Percentiles rank a stretch among this genome's conserved stretches.
phyloP scores from a whole-genome alignment of 2,113 vertebrate species.

The Chloebia gouldiae region DNA sequence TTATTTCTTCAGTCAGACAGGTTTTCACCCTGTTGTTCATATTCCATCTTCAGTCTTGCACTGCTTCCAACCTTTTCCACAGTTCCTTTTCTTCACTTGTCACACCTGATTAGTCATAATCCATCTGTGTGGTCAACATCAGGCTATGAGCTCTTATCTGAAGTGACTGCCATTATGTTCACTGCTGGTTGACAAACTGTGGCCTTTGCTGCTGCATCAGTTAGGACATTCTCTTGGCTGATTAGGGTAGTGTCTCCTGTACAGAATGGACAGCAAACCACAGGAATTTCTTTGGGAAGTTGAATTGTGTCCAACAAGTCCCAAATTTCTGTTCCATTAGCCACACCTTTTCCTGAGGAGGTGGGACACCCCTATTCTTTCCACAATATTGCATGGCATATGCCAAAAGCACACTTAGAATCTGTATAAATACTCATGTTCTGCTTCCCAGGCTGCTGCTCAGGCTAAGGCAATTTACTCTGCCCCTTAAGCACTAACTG shows the following conservation, averaged over 20 bases:
- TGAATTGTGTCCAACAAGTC: neutral
- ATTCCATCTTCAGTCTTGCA: neutral
- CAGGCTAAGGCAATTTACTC: neutral
- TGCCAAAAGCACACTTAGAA: neutral
- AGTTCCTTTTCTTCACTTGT: neutral
- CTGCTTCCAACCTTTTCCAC: neutral
- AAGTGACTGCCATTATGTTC: neutral
- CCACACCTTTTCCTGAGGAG: neutral
- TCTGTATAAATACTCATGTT: neutral
- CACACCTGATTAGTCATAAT: neutral
- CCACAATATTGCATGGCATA: fast-evolving
- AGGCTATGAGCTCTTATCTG: neutral
- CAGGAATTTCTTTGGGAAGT: neutral
- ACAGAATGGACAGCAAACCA: neutral
- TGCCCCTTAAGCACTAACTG: neutral
- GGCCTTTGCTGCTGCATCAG: neutral
- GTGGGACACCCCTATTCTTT: fast-evolving
- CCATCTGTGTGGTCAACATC: neutral
- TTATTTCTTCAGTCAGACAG: neutral
- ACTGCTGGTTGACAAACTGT: fast-evolving
- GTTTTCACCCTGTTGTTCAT: neutral
- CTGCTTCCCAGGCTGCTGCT: neutral
- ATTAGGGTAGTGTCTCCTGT: fast-evolving
- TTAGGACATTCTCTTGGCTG: neutral
- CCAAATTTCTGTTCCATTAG: neutral